A percentile compares a stretch with the other conserved stretches of the same genome.
These are phyloP conservation scores for Lepidochitona cinerea DNA, from an alignment of 2,888 invertebrate species.

Conservation along the genomic window DNA sequence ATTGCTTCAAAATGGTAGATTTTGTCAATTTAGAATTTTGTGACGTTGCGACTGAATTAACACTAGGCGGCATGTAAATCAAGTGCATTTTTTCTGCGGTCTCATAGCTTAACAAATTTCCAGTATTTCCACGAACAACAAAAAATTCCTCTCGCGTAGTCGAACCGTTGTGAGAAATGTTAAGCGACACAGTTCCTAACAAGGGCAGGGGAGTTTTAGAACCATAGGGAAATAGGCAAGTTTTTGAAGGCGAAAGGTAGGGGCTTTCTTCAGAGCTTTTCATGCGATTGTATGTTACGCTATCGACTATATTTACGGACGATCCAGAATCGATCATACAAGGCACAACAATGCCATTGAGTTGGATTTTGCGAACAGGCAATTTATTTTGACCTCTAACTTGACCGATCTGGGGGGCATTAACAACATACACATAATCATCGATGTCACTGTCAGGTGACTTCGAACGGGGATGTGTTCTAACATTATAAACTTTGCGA, in stretches of 20 bases:
- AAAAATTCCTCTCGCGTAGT: neutral
- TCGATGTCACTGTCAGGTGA: no score
- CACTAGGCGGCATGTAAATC: neutral
- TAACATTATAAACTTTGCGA: no score
- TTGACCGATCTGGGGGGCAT: no score
- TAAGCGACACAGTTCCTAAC: neutral
- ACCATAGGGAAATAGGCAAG: slow-evolving; percentile 7
- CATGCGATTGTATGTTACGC: neutral
- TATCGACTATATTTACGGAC: slow-evolving; percentile 11
- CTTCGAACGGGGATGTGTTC: no score
- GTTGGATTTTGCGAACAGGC: neutral
- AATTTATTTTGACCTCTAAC: no score
- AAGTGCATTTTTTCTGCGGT: neutral
- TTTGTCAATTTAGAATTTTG: no score
- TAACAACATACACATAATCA: no score
- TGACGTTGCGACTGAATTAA: no score
- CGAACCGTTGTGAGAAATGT: neutral
- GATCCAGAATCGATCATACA: slow-evolving; percentile 10
- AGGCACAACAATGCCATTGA: neutral
- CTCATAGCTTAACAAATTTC: neutral
- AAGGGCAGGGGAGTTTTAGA: neutral
- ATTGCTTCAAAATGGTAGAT: neutral
- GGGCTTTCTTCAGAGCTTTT: no score
- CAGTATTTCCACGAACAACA: neutral
- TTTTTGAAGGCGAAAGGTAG: neutral